Base-by-base conservation (phyloP, 2,888 invertebrate genomes). In the Andrena marginata region DNA sequence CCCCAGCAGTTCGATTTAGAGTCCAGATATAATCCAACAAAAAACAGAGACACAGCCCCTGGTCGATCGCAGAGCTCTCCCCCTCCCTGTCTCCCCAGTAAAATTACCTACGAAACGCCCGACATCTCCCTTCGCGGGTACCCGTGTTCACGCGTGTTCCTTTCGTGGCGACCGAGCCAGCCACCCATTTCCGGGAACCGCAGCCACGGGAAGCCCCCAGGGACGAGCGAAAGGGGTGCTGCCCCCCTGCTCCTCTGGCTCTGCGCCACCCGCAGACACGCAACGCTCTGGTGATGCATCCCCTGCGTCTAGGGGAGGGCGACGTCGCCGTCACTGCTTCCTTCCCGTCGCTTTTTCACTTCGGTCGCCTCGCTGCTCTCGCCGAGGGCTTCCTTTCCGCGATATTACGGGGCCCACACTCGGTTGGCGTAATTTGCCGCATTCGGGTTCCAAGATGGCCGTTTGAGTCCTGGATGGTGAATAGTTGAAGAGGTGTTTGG, bases 151-250 rank as follows among this genome's bases (percentile, higher is more conserved):
- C 82, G 76, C 82, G 81, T 83, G 75, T 71, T 78, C 62, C 78
- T 84, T 78, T 79, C 75, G 68, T 80, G 77, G 77, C 77, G 80
- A 78, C 77, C 82, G 83, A 86, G 85, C 82, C 85, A 86, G 84
- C 87, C 74, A 69, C 81, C 85, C 85, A 85, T 86, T 93, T 93
- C 92, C 92, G 88, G 91, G 92, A 92, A 92, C 90, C 89, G 85
- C 80, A 87, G 84, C 84, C 79, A 83, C 73, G 81, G 75, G 77
- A 82, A 80, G 78, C 82, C 82, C 73, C 76, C 64, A 54, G 83
- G 78, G 86, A 84, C 78, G 31, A 23, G 65, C 35, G 63, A 69
- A 82, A 84, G 85, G 85, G 85, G 85, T 78, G 72, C 74, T 73
- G 68, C 70, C 65, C 74, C 59, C 35, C 56, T 76, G 77, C 33